Conservation (phyloP, 1,140 invertebrate genomes). For the Drosophila santomea region DNA sequence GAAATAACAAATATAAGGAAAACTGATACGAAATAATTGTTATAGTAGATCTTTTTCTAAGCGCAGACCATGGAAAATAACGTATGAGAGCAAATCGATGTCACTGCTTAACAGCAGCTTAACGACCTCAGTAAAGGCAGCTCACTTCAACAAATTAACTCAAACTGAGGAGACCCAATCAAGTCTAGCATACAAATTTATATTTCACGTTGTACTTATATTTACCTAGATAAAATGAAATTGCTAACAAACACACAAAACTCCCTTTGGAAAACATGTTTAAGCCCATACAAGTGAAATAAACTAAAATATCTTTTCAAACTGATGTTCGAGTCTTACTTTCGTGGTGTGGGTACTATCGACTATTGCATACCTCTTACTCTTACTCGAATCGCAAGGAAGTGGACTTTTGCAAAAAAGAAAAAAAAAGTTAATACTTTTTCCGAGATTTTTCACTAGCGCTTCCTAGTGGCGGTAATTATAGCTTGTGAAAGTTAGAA, state of each 20-base stretch:
- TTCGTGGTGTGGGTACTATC: not conserved
- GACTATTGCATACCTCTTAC: too few species aligned
- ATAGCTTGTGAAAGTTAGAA: too few species aligned
- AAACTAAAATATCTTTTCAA: slow-evolving; percentile 61
- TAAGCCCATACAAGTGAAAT: slow-evolving; percentile 62
- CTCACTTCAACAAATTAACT: slow-evolving; percentile 42
- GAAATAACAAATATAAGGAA: slow-evolving; percentile 24
- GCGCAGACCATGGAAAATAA: slow-evolving; percentile 38
- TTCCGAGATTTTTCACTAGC: not conserved
- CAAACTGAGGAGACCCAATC: slow-evolving; percentile 56
- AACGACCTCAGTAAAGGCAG: slow-evolving; percentile 42
- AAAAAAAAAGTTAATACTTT: not conserved
- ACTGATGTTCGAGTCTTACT: not conserved
- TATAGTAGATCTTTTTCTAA: slow-evolving; percentile 80
- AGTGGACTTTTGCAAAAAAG: too few species aligned
- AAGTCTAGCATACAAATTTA: slow-evolving; percentile 73
- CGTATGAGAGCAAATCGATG: slow-evolving; percentile 28
- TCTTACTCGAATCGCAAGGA: too few species aligned
- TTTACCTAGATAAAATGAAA: slow-evolving; percentile 60
- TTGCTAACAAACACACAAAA: slow-evolving; percentile 33
- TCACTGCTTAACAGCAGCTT: slow-evolving; percentile 66
- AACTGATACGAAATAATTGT: slow-evolving; percentile 69
- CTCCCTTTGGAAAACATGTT: slow-evolving; percentile 52
- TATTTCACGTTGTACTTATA: slow-evolving; percentile 72
- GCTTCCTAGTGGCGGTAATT: too few species aligned